These are phyloP conservation scores for Brotula barbata DNA, from an alignment of 2,797 vertebrate genomes.

Conservation along the genomic window DNA sequence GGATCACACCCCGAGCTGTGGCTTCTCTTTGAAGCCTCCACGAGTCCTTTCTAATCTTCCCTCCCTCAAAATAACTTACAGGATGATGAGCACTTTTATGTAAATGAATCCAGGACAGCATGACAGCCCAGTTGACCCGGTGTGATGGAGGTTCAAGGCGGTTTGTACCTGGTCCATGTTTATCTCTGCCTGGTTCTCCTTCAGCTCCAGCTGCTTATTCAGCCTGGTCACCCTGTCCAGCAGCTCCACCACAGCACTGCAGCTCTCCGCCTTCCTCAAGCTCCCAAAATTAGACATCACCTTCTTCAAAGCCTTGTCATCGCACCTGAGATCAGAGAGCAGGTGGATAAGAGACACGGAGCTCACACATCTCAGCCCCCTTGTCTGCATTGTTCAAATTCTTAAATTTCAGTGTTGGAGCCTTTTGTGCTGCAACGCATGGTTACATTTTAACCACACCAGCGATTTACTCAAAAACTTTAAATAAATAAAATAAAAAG, in stretches of 20 bases:
- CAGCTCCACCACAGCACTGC: conserved; percentile 72
- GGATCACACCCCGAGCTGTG: conserved; percentile 54
- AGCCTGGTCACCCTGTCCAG: conserved; percentile 74
- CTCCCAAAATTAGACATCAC: conserved; percentile 76
- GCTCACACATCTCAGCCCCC: too few species aligned
- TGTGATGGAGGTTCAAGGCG: conserved; percentile 14
- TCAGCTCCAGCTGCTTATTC: conserved; percentile 81
- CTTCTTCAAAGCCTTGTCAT: conserved; percentile 79
- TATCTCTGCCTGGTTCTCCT: conserved; percentile 71
- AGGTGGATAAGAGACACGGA: too few species aligned
- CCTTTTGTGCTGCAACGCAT: too few species aligned
- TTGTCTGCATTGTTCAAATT: too few species aligned
- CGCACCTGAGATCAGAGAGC: conserved; percentile 73
- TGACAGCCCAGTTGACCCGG: conserved; percentile 25
- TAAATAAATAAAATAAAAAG: too few species aligned
- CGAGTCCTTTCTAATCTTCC: conserved; percentile 60
- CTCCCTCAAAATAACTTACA: conserved; percentile 33
- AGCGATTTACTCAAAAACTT: too few species aligned
- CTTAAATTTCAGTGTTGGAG: too few species aligned
- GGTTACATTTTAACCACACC: too few species aligned
- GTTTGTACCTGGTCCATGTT: conserved; percentile 74
- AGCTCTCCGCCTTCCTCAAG: conserved; percentile 63
- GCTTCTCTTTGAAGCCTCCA: conserved; percentile 67
- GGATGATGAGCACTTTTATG: conserved; percentile 5
- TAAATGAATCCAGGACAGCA: conserved; percentile 15